Evolutionary conservation across 2,888 invertebrate species (phyloP).

Genomic region (Drosophila greeni): DNA sequence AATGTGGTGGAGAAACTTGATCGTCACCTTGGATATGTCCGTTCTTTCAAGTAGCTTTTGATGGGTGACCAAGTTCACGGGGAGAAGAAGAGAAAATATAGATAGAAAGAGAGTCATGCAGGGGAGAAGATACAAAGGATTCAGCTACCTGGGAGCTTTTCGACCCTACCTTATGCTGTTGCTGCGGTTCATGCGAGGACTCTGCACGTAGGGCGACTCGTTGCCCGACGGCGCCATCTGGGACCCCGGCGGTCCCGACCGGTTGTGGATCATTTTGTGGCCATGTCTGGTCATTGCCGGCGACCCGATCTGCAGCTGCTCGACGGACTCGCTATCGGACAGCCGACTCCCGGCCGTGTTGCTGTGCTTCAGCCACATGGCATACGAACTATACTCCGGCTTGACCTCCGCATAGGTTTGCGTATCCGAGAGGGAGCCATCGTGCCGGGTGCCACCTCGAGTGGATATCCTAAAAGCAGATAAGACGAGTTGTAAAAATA

Average conservation of each 20-base stretch:
- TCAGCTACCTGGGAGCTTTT: not conserved
- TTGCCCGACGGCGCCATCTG: slow-evolving; percentile 59
- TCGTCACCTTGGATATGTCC: slow-evolving; percentile 91
- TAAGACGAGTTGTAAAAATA: not conserved
- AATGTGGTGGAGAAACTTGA: slow-evolving; percentile 12
- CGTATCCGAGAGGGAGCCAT: slow-evolving; percentile 92
- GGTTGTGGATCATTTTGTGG: slow-evolving; percentile 78
- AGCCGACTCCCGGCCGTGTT: slow-evolving; percentile 87
- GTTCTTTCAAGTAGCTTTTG: slow-evolving; percentile 91
- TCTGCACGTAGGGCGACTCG: slow-evolving; percentile 80
- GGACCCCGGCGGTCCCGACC: slow-evolving; percentile 52
- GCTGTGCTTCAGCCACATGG: slow-evolving; percentile 93
- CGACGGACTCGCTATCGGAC: slow-evolving; percentile 94
- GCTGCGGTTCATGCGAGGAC: slow-evolving; percentile 88
- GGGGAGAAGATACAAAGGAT: not conserved
- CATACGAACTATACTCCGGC: slow-evolving; percentile 90
- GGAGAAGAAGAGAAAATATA: slow-evolving; percentile 28
- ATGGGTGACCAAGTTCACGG: slow-evolving; percentile 28
- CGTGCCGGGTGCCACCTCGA: slow-evolving; percentile 81
- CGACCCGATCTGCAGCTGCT: slow-evolving; percentile 86
- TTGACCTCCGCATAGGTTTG: slow-evolving; percentile 86
- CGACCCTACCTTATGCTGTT: slow-evolving; percentile 91
- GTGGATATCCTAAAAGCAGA: slow-evolving; percentile 63
- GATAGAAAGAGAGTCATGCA: slow-evolving; percentile 31
- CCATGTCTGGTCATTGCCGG: slow-evolving; percentile 82